Base-by-base conservation (phyloP, 2,797 vertebrate species). In the Buceros bicornis region DNA sequence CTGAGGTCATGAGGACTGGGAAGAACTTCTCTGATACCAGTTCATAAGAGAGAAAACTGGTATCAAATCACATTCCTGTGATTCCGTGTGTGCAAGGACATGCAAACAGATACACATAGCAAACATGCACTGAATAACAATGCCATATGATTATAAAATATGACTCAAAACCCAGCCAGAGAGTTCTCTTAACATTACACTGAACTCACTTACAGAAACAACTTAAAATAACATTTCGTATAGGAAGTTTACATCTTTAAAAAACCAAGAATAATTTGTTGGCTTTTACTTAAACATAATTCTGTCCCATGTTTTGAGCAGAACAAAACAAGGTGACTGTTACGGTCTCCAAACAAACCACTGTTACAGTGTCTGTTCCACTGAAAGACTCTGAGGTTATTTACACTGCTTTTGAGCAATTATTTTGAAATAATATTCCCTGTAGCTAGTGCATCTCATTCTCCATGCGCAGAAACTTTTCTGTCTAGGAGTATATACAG, bases 231-330 rank as follows among this genome's bases (percentile, higher is more conserved):
- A 40, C 21, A n/a, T 85, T 78, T 67, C 54, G 74, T 8, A 71
- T 50, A 18, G 12, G 14, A 72, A 72, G 33, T 67, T 69, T 72
- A 61, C 28, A 50, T 58, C 47, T 47, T 87, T 79, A 69, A 58
- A 80, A 62, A 35, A 47, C 18, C 21, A 50, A 79, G 43, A 72
- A 71, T 65, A 95, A 76, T 24, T 87, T 31, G 4, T 24, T 78
- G 50, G 31, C 5, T 96, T 87, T 87, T 35, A 78, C 65, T 81
- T 56, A 76, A 72, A 74, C 35, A 80, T 77, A 71, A 79, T 74
- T 83, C 25, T 90, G 15, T 10, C 24, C 45, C 15, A 8, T 37
- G 7, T 82, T 87, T 60, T 37, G 69, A 87, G 1, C 0, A 42
- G 7, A 45, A 72, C 18, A 70, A 56, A 81, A 48, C 4, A 48